A percentile compares a stretch with the other conserved stretches of the same genome.
phyloP scores from a whole-genome alignment of 2,113 vertebrate species.

The Podarcis raffonei region DNA sequence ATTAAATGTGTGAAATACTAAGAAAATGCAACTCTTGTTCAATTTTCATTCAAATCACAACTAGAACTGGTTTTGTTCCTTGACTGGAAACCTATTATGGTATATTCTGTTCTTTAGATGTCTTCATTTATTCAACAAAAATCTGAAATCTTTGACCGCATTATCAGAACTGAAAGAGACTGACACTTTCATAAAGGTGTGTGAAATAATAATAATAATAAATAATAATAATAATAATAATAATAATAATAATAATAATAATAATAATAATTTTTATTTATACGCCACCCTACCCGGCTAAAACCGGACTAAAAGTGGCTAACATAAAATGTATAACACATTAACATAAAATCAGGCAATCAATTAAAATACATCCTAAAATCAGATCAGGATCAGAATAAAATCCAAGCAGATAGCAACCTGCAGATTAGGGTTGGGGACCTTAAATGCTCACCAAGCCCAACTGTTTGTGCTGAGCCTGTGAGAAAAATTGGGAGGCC shows the following conservation, averaged over 20 bases:
- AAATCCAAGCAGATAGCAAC: no score
- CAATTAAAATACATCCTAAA: no score
- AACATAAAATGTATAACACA: no score
- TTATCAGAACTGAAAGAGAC: not conserved
- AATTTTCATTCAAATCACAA: not conserved
- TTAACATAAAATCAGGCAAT: no score
- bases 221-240: not conserved
- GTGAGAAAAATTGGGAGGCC: no score
- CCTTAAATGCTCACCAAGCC: no score
- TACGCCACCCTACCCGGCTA: no score
- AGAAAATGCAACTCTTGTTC: not conserved
- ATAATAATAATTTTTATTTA: no score
- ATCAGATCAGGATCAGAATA: no score
- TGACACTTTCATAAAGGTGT: not conserved
- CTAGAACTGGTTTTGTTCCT: not conserved
- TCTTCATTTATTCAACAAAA: not conserved
- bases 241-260: not conserved
- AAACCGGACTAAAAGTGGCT: no score
- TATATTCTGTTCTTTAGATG: not conserved
- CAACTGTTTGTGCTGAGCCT: no score
- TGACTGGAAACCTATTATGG: not conserved
- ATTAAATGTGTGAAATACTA: not conserved
- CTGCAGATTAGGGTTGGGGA: no score
- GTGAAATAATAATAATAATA: not conserved
- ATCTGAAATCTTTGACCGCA: not conserved